Evolutionary conservation across 2,797 vertebrate genomes (phyloP).

Genomic region (Rhabdomys pumilio): DNA sequence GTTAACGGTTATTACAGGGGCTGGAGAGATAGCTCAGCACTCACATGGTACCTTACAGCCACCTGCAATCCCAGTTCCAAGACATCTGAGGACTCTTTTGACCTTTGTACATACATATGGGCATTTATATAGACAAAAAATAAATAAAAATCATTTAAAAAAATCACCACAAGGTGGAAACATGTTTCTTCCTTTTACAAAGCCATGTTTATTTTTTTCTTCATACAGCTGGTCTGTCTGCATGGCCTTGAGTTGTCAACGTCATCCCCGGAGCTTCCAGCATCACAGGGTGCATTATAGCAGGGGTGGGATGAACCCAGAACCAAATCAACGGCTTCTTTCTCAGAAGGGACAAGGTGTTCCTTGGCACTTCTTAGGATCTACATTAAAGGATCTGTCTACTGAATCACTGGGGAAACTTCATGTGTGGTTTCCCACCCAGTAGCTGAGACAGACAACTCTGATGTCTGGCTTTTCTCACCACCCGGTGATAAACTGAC

Average conservation of each 20-base stretch:
- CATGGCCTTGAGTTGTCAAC: conserved; percentile 93
- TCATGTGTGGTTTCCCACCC: neutral
- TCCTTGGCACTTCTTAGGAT: neutral
- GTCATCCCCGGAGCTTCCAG: conserved; percentile 89
- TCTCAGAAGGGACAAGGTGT: neutral
- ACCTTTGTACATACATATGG: rapidly evolving
- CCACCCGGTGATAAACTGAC: neutral
- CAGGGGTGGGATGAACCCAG: conserved; percentile 65
- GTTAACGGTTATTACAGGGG: neutral
- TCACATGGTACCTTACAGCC: neutral
- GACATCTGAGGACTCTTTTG: no score
- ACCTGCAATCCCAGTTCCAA: neutral
- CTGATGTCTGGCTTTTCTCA: neutral
- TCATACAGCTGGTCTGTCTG: conserved; percentile 94
- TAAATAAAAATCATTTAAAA: conserved; percentile 85
- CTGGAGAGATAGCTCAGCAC: neutral
- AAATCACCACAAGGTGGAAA: conserved; percentile 92
- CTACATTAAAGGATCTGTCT: neutral
- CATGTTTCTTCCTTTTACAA: conserved; percentile 93
- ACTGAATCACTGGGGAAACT: neutral
- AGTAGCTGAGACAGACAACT: neutral
- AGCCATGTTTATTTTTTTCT: conserved; percentile 91
- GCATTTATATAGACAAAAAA: neutral
- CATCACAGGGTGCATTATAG: conserved; percentile 88
- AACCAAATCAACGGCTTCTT: neutral